Conservation (phyloP, 2,888 invertebrate genomes). For the Drosophila conformis region DNA sequence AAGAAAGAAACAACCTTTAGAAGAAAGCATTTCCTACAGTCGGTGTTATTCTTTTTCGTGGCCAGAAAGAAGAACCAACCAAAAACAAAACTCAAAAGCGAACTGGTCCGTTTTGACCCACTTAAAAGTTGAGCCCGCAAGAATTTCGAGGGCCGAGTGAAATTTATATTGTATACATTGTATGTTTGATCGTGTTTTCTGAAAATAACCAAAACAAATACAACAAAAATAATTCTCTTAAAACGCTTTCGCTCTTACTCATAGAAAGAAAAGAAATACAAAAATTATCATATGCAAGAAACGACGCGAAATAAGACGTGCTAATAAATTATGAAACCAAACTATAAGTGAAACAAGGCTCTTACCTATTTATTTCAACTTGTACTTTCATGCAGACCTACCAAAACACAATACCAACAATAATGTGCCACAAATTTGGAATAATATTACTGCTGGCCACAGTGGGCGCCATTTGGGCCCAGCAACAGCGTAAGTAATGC, state of each 20-base stretch:
- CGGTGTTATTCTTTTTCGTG: constrained; percentile 40
- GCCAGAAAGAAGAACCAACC: constrained; percentile 48
- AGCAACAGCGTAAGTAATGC: constrained; percentile 78
- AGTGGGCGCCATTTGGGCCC: constrained; percentile 63
- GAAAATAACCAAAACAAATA: constrained; percentile 3
- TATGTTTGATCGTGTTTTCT: constrained; percentile 31
- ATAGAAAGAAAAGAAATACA: constrained; percentile 26
- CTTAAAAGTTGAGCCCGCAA: constrained; percentile 36
- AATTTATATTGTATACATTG: constrained; percentile 46
- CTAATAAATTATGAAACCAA: constrained; percentile 75
- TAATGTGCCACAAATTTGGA: constrained; percentile 69
- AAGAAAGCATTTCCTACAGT: constrained; percentile 39
- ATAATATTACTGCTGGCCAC: constrained; percentile 64
- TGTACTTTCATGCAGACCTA: constrained; percentile 76
- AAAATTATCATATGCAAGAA: constrained; percentile 62
- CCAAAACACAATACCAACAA: constrained; percentile 37
- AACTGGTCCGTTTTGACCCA: constrained; percentile 64
- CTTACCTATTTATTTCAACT: constrained; percentile 55
- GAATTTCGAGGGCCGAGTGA: constrained; percentile 66
- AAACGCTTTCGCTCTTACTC: constrained; percentile 72
- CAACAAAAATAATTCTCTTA: constrained; percentile 5
- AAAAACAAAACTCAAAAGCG: constrained; percentile 31
- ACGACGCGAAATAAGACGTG: constrained; percentile 47
- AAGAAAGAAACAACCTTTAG: constrained; percentile 29
- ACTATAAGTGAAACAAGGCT: constrained; percentile 64